Percentiles rank a stretch among this genome's conserved stretches.
Evolutionary conservation across 2,113 vertebrate species (phyloP).

Genomic region (Oplegnathus fasciatus): DNA sequence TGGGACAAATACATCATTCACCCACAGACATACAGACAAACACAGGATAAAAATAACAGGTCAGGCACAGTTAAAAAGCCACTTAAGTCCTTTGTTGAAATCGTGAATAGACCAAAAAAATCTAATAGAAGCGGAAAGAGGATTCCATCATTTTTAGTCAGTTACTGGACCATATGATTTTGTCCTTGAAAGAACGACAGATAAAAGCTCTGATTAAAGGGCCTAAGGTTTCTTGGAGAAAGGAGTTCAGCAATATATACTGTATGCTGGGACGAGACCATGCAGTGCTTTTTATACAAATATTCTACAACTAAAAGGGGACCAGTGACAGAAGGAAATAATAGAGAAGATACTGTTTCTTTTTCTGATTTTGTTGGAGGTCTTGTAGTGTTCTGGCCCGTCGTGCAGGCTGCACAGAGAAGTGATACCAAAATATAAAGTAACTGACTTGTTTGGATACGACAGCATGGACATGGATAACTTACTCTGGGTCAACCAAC

Average conservation of each 20-base stretch:
- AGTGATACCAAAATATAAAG: not conserved
- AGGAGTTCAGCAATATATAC: not conserved
- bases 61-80: not conserved
- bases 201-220: conserved; percentile 30
- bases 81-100: conserved; percentile 9
- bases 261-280: not conserved
- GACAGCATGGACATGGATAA: not conserved
- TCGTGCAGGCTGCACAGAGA: not conserved
- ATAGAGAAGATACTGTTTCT: not conserved
- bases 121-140: not conserved
- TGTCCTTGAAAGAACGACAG: conserved; percentile 1
- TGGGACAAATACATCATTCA: not conserved
- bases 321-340: not conserved
- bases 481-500: too few relatives aligned
- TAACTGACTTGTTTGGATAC: not conserved
- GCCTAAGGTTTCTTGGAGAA: not conserved
- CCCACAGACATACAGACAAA: not conserved
- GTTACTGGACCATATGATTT: conserved; percentile 8
- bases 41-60: conserved; percentile 10
- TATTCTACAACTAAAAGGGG: not conserved
- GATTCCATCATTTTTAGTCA: not conserved
- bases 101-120: conserved; percentile 6
- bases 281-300: not conserved
- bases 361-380: not conserved
- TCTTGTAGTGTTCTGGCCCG: not conserved